Evolutionary conservation across 1,140 invertebrate genomes (phyloP), one percentile per base, ranked within the genome.

Genomic region (Tetramorium alpestre): DNA sequence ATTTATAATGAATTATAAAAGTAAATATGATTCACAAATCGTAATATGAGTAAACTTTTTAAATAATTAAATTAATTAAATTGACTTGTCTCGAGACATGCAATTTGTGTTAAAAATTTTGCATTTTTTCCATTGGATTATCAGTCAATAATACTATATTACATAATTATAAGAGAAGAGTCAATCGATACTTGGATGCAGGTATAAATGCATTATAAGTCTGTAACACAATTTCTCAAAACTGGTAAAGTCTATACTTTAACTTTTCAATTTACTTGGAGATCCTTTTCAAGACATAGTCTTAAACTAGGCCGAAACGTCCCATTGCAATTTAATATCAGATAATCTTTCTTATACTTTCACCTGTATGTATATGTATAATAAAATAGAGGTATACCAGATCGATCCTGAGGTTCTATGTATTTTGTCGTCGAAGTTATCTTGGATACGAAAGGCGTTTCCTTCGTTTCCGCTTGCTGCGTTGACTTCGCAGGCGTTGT

Each of bases 371-470:
- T 33, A 33, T 18, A 8, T 80, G n/a, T 22, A 13, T n/a, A 65
- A 60, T 51, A 3, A 16, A 38, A 73, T 4, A 38, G 11, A 82
- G 3, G 33, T 13, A 28, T 86, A 86, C 85, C 85, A 51, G 44
- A 64, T 82, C 38, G 85, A 62, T 44, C 56, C 2, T 69, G 33
- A 62, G 47, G n/a, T 11, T 58, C n/a, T 11, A n/a, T 10, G 41
- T 73, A 22, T 75, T 64, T 60, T 8, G 38, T 56, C 13, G 89
- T 84, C 22, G 33, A 18, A 22, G 18, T 84, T n/a, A 58, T 80
- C 11, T 25, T 18, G 6, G 16, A 3, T 54, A 38, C 28, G 44
- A 88, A 91, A 4, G 92, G 88, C 25, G 90, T 93, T 73, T 92
- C 90, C 28, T 75, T 85, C 84, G 44, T 91, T 81, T 47, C 91